phyloP scores from a whole-genome alignment of 2,888 invertebrate genomes.

The Metopia argyrocephala region DNA sequence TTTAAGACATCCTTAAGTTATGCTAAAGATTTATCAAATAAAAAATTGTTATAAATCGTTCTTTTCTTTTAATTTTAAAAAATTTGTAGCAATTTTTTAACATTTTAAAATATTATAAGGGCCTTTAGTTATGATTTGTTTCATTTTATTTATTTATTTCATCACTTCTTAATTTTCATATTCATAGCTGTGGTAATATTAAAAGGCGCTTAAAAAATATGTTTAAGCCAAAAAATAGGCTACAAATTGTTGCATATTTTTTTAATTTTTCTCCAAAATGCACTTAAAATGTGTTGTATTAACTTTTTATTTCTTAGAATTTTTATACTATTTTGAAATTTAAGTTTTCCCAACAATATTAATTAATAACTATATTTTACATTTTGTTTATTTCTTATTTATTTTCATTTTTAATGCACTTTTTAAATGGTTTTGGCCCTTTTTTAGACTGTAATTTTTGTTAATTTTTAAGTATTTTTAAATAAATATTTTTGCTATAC shows the following conservation, averaged over 20 bases:
- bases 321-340: background rate
- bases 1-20: no score
- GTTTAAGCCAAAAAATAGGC: background rate
- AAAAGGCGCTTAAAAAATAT: no score
- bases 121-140: background rate
- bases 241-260: background rate
- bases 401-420: no score
- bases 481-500: no score
- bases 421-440: no score
- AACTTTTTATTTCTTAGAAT: background rate
- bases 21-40: no score
- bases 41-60: background rate
- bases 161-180: background rate
- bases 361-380: no score
- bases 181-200: no score
- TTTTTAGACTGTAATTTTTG: no score
- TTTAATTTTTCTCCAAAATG: background rate
- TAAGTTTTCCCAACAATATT: no score
- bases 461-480: no score
- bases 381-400: no score
- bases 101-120: constrained; percentile 4
- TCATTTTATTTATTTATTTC: background rate
- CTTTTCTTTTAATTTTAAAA: background rate
- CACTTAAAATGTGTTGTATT: background rate
- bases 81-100: background rate